Percentiles rank a stretch among this genome's conserved stretches.
phyloP scores from a whole-genome alignment of 2,888 invertebrate species.

The Spodoptera littoralis region DNA sequence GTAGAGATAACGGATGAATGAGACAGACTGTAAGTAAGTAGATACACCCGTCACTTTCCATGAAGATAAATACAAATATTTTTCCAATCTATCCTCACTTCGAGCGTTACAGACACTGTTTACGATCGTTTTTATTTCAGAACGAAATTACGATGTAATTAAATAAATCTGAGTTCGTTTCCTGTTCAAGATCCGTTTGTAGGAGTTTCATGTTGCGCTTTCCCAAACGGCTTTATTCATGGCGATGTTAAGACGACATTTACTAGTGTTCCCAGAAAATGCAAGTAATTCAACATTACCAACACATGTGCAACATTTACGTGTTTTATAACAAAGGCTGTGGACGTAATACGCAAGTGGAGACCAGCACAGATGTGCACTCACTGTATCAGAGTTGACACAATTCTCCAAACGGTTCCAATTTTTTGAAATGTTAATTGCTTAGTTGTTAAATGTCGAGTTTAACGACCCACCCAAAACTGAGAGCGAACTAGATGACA shows the following conservation, averaged over 20 bases:
- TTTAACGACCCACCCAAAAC: slow-evolving; percentile 63
- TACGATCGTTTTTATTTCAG: slow-evolving; percentile 55
- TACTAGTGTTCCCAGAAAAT: slow-evolving; percentile 23
- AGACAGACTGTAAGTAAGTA: slow-evolving; percentile 3
- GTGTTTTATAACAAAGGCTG: slow-evolving; percentile 28
- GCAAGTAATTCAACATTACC: slow-evolving; percentile 6
- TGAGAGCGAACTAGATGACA: slow-evolving; percentile 67
- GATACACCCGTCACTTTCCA: slow-evolving; percentile 23
- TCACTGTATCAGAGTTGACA: slow-evolving; percentile 47
- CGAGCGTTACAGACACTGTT: slow-evolving; percentile 44
- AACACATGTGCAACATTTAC: slow-evolving; percentile 11
- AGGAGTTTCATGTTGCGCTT: slow-evolving; percentile 35
- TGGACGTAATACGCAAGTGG: slow-evolving; percentile 16
- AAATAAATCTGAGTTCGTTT: slow-evolving; percentile 64
- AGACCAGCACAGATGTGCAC: slow-evolving; percentile 28
- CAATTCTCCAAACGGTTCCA: slow-evolving; percentile 50
- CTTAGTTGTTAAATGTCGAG: slow-evolving; percentile 50
- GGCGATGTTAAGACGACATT: slow-evolving; percentile 24
- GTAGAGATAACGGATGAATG: slow-evolving; percentile 29
- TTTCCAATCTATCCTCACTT: slow-evolving; percentile 39
- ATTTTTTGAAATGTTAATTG: slow-evolving; percentile 52
- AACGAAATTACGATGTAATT: slow-evolving; percentile 61
- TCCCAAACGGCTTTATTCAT: slow-evolving; percentile 35
- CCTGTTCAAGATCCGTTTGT: slow-evolving; percentile 54
- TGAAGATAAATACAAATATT: slow-evolving; percentile 35